phyloP scores from a whole-genome alignment of 2,113 vertebrate genomes.

The Calidris pugnax region DNA sequence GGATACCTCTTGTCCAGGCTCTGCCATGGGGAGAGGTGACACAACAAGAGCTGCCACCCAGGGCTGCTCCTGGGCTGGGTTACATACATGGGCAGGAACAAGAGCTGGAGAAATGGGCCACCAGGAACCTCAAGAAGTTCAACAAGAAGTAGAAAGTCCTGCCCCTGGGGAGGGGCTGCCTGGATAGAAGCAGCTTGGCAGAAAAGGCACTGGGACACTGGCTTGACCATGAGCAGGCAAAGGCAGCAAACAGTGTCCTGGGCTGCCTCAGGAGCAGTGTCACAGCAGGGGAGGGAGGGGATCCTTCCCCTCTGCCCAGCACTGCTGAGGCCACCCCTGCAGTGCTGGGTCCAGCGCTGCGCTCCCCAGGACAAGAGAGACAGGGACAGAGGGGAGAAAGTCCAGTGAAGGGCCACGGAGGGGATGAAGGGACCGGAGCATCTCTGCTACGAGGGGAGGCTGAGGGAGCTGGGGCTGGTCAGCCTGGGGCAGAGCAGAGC shows the following conservation, averaged over 20 bases:
- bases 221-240: not conserved
- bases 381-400: not conserved
- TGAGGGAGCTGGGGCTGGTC: not conserved
- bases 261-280: not conserved
- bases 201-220: not conserved
- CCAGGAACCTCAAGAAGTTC: not conserved
- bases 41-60: no score
- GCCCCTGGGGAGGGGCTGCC: not conserved
- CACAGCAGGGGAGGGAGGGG: not conserved
- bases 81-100: not conserved
- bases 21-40: not conserved
- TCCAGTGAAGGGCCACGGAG: not conserved
- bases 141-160: not conserved
- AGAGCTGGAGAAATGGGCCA: not conserved
- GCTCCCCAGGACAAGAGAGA: not conserved
- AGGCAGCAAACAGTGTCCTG: fast-evolving
- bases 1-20: no score
- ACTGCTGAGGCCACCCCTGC: not conserved
- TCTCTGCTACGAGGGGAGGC: not conserved
- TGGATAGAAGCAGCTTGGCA: not conserved
- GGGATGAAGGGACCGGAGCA: not conserved
- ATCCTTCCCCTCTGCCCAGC: not conserved
- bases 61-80: not conserved
- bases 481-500: not conserved
- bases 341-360: not conserved